A percentile compares a stretch with the other conserved stretches of the same genome.
Evolutionary conservation across 2,888 invertebrate species (phyloP).

Genomic region (Crossocerus cetratus): DNA sequence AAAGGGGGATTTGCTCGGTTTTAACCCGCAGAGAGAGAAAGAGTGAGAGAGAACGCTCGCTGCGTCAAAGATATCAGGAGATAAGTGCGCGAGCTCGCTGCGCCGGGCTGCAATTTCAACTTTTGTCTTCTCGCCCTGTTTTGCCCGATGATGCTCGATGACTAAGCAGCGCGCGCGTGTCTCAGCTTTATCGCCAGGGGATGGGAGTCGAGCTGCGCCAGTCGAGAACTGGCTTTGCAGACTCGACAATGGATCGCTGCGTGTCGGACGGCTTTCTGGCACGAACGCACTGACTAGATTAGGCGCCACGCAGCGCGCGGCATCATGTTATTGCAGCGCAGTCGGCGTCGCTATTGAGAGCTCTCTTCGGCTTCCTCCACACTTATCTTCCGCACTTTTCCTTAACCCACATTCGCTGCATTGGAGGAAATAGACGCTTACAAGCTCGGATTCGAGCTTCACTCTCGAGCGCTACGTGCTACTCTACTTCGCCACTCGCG

Average conservation of each 20-base stretch:
- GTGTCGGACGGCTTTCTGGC: background rate
- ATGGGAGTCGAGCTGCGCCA: background rate
- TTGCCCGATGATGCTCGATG: background rate
- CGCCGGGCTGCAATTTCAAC: background rate
- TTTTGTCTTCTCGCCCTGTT: background rate
- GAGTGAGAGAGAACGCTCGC: background rate
- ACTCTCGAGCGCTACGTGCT: background rate
- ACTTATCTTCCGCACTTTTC: slow-evolving; percentile 9
- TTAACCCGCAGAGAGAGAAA: background rate
- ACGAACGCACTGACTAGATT: slow-evolving; percentile 23
- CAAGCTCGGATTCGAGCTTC: background rate
- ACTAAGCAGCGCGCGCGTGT: background rate
- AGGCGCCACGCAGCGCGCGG: slow-evolving; percentile 35
- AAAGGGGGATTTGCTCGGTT: slow-evolving; percentile 1
- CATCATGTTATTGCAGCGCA: slow-evolving; percentile 48
- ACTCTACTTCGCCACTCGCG: background rate
- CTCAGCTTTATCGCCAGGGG: background rate
- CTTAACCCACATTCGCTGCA: background rate
- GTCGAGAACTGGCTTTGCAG: background rate
- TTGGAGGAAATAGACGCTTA: background rate
- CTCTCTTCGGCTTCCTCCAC: slow-evolving; percentile 15
- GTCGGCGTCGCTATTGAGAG: slow-evolving; percentile 34
- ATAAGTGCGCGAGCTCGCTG: background rate
- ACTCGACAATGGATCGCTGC: background rate
- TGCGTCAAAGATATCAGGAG: background rate